These are phyloP conservation scores for Caenorhabditis macrosperma DNA, from an alignment of 2,888 invertebrate genomes.

Conservation along the genomic window DNA sequence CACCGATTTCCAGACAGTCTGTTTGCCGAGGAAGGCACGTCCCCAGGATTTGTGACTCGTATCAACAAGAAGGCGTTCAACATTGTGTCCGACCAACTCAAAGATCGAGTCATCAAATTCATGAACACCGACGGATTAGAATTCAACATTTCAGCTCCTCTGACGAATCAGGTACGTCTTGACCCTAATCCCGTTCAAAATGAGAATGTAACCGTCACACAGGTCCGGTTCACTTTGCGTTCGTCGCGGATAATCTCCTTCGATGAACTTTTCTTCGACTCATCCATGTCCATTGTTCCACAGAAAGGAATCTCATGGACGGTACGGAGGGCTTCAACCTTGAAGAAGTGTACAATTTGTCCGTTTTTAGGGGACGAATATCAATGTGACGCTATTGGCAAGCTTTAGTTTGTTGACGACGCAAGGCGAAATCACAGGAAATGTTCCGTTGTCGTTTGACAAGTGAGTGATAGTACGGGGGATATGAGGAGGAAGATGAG, in stretches of 20 bases:
- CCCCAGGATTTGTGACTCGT: conserved; percentile 74
- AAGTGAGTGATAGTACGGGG: conserved; percentile 62
- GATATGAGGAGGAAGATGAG: not conserved
- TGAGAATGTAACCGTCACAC: conserved; percentile 1
- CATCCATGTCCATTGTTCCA: conserved; percentile 66
- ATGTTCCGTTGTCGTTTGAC: conserved; percentile 78
- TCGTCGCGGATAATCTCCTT: conserved; percentile 70
- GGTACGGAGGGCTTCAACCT: conserved; percentile 57
- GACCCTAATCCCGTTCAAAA: not conserved
- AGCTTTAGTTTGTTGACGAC: conserved; percentile 71
- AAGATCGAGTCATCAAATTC: conserved; percentile 74
- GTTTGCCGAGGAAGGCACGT: conserved; percentile 76
- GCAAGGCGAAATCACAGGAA: conserved; percentile 74
- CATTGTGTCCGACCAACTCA: conserved; percentile 73
- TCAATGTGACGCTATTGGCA: conserved; percentile 74
- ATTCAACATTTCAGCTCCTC: conserved; percentile 77
- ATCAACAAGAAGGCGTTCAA: conserved; percentile 72
- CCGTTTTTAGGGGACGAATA: conserved; percentile 73
- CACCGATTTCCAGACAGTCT: conserved; percentile 70
- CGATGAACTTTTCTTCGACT: conserved; percentile 71
- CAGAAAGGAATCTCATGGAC: conserved; percentile 77
- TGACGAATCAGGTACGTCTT: conserved; percentile 62
- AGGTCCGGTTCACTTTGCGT: conserved; percentile 71
- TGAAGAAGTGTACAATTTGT: not conserved
- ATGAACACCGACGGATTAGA: conserved; percentile 76